Evolutionary conservation across 2,888 invertebrate species (phyloP).

Genomic region (Drosophila stalkeri): DNA sequence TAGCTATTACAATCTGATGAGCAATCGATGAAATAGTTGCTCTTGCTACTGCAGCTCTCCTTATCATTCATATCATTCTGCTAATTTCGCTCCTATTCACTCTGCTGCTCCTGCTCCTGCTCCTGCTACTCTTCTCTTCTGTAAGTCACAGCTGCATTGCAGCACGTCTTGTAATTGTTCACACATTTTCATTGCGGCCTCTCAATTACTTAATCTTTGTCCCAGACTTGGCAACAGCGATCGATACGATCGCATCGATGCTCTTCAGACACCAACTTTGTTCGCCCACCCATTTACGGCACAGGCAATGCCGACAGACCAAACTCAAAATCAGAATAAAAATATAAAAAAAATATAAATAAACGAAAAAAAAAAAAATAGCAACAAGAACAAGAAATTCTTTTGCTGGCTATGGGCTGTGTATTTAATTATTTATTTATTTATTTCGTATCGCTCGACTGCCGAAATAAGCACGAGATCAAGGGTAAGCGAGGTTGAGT

Average conservation of each 20-base stretch:
- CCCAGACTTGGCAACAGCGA: constrained; percentile 24
- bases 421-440: constrained; percentile 63
- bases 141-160: neutral
- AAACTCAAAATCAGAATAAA: constrained; percentile 16
- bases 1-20: neutral
- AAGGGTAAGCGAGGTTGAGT: constrained; percentile 62
- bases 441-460: constrained; percentile 63
- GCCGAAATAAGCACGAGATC: constrained; percentile 79
- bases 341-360: neutral
- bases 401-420: constrained; percentile 51
- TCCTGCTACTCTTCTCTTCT: neutral
- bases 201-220: constrained; percentile 54
- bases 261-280: neutral
- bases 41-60: neutral
- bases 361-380: neutral
- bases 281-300: constrained; percentile 65
- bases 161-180: constrained; percentile 28
- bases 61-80: neutral
- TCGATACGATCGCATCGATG: constrained; percentile 2
- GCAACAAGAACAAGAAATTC: constrained; percentile 61
- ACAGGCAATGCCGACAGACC: constrained; percentile 61
- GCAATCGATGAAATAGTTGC: neutral
- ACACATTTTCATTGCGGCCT: constrained; percentile 29
- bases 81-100: neutral
- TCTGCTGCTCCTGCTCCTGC: neutral